A percentile compares a stretch with the other conserved stretches of the same genome.
These are phyloP conservation scores for Menidia beryllina DNA, from an alignment of 2,113 vertebrate species.

Conservation along the genomic window DNA sequence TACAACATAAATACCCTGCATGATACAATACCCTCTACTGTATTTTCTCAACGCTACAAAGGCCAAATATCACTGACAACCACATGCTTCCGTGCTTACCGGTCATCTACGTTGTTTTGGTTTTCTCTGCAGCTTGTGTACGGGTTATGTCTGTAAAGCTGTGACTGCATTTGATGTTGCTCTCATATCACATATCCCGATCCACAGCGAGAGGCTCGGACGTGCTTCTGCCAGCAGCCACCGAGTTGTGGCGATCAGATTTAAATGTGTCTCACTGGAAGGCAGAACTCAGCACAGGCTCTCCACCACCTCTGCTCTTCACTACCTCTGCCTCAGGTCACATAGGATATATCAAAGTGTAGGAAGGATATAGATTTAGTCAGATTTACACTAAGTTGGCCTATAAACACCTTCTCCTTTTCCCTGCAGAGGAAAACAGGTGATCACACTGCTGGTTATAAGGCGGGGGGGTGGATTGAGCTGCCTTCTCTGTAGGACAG, in stretches of 20 bases:
- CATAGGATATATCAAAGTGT: conserved; percentile 26
- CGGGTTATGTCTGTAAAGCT: neutral
- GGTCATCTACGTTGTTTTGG: conserved; percentile 7
- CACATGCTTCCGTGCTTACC: neutral
- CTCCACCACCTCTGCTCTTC: neutral
- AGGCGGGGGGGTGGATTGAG: neutral
- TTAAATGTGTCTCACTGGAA: neutral
- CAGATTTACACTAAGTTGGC: conserved; percentile 62
- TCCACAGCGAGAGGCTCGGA: neutral
- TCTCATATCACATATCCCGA: conserved; percentile 31
- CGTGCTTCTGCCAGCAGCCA: neutral
- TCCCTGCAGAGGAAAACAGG: conserved; percentile 43
- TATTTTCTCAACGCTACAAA: too few species aligned
- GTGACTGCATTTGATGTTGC: conserved; percentile 16
- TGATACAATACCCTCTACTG: too few species aligned
- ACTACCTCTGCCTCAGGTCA: conserved; percentile 17
- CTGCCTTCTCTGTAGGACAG: neutral
- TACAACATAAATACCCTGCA: neutral
- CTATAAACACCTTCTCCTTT: conserved; percentile 62
- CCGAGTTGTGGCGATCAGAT: neutral
- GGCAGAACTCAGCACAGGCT: neutral
- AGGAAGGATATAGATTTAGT: conserved; percentile 65
- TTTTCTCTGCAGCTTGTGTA: conserved; percentile 1
- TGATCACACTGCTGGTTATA: conserved; percentile 23
- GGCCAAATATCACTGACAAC: too few species aligned